Conservation (phyloP, 2,888 invertebrate species). For the Drosophila parthenogenetica region DNA sequence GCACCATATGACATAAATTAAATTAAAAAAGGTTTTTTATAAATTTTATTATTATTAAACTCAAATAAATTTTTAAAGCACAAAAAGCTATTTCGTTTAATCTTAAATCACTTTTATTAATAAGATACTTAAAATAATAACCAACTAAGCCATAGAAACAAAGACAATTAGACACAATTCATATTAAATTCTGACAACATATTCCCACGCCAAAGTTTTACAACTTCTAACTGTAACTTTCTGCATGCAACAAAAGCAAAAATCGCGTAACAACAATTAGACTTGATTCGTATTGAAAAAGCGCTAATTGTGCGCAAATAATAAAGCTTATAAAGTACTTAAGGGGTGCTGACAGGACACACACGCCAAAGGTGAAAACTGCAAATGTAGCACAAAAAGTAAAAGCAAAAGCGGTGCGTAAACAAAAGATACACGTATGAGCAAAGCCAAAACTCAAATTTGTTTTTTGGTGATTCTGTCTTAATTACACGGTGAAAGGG, state of each 20-base stretch:
- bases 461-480: constrained; percentile 39
- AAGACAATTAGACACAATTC: too few relatives aligned
- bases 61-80: too few relatives aligned
- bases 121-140: too few relatives aligned
- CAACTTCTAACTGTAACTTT: constrained; percentile 27
- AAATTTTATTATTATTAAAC: too few relatives aligned
- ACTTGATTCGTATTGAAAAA: constrained; percentile 58
- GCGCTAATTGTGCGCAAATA: constrained; percentile 76
- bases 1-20: too few relatives aligned
- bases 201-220: background rate
- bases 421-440: constrained; percentile 36
- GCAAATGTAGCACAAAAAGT: constrained; percentile 55
- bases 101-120: too few relatives aligned
- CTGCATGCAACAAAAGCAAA: constrained; percentile 41
- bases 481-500: constrained; percentile 59
- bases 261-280: constrained; percentile 45
- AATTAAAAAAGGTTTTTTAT: too few relatives aligned
- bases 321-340: constrained; percentile 41
- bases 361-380: constrained; percentile 45
- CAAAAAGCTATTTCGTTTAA: too few relatives aligned
- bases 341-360: constrained; percentile 32
- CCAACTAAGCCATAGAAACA: too few relatives aligned
- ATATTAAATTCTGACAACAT: too few relatives aligned
- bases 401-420: constrained; percentile 39
- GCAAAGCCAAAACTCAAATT: constrained; percentile 28